Conservation (phyloP, 2,797 vertebrate genomes). For the Malacoraja senta region DNA sequence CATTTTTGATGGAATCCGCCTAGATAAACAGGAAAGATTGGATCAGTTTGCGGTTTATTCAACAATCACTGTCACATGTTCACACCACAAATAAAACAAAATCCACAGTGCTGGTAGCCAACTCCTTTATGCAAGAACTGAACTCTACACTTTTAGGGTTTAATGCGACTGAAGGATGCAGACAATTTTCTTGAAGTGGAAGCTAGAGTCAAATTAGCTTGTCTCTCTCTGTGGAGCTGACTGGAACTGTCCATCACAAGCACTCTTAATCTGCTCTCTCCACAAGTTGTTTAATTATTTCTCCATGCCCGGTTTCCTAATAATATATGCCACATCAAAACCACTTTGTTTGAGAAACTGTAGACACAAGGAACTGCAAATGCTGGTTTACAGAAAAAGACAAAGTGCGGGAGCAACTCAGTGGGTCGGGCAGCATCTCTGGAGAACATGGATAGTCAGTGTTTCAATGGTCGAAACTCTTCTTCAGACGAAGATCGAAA, state of each 20-base stretch:
- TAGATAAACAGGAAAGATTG: constrained; percentile 43
- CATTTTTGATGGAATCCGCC: constrained; percentile 97
- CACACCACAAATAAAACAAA: neutral
- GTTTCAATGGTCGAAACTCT: no score
- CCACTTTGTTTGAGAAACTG: neutral
- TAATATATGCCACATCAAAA: neutral
- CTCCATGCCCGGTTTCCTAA: neutral
- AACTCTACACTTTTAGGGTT: neutral
- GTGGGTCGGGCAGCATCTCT: no score
- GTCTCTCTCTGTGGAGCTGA: neutral
- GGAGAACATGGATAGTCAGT: no score
- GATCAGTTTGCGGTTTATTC: neutral
- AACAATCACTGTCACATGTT: neutral
- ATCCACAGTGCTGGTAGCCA: no score
- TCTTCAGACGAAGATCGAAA: no score
- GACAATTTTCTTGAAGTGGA: neutral
- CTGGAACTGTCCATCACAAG: no score
- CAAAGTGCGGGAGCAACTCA: no score
- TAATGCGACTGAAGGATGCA: neutral
- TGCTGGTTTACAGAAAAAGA: no score
- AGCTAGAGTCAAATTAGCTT: neutral
- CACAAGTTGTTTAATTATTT: neutral
- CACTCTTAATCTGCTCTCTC: neutral
- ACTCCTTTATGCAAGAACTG: no score
- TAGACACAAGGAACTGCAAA: no score